Evolutionary conservation across 2,888 invertebrate species (phyloP), one percentile per base, ranked within the genome.

Genomic region (Bembecia ichneumoniformis): DNA sequence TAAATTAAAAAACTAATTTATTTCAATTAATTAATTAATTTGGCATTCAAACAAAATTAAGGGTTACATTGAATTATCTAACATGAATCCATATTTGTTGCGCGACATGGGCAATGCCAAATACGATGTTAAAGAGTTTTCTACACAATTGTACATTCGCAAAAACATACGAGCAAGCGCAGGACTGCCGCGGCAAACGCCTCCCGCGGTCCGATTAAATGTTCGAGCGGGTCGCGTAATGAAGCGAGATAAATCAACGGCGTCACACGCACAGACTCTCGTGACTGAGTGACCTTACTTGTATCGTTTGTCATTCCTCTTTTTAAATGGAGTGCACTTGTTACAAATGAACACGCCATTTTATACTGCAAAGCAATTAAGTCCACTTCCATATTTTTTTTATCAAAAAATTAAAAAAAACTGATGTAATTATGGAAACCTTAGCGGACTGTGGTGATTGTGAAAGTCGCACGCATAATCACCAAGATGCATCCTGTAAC

Each of bases 171-270:
- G 71, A 68, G 66, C 70, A 63, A 58, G 55, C 60, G 56, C 58
- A 55, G 51, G 5, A 14, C 40, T 13, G 40, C 40, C 11, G 40
- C 40, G 40, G 40, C 40, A 48, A 52, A 62, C 68, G 64, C 73
- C 73, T 68, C 68, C 68, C 63, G 66, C 62, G 58, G 66, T 58
- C 61, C 68, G 72, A 73, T 77, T 74, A 77, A 74, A 72, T 65
- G 71, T 66, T 67, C 71, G 68, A 66, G 65, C 68, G 67, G 68
- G 62, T 64, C 71, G 67, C 72, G 78, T 82, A 81, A 82, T 82
- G 80, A 78, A 77, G 68, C 75, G 67, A 81, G 81, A 82, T 82
- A 77, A 79, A 81, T 79, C 79, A 74, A 67, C 67, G 56, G 60
- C 63, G 68, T 74, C 78, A 69, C 80, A 79, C 80, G 78, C 78